Evolutionary conservation across 2,113 vertebrate genomes (phyloP).

Genomic region (Lagenorhynchus albirostris): DNA sequence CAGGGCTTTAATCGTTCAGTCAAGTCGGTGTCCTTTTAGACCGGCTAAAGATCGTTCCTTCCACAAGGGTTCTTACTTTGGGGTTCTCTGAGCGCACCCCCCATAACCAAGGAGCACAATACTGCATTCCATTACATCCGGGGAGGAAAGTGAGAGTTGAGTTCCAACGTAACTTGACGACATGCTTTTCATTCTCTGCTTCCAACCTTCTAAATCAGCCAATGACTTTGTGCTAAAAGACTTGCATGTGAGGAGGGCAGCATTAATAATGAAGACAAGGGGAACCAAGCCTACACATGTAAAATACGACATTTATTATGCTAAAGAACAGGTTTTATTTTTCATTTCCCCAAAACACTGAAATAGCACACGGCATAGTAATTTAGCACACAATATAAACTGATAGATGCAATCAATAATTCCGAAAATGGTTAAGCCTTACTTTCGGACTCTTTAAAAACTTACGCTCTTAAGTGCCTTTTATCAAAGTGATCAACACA

Average conservation of each 20-base stretch:
- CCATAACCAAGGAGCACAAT: neutral
- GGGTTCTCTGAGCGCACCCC: neutral
- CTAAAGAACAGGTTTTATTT: conserved; percentile 60
- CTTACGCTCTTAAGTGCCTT: neutral
- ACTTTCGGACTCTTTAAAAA: conserved; percentile 29
- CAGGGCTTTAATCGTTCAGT: neutral
- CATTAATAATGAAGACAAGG: neutral
- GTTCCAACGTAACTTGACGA: neutral
- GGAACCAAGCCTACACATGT: neutral
- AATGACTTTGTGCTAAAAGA: neutral
- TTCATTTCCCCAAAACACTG: conserved; percentile 54
- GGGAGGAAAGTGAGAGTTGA: neutral
- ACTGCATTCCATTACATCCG: too few relatives aligned
- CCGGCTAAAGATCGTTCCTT: fast-evolving
- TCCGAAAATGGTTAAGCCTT: neutral
- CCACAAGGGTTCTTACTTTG: neutral
- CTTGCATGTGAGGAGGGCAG: neutral
- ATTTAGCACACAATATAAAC: conserved; percentile 36
- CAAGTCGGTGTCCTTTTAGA: fast-evolving
- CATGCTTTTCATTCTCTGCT: neutral
- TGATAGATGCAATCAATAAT: neutral
- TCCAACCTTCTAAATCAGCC: neutral
- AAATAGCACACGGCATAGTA: conserved; percentile 23
- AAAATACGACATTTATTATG: conserved; percentile 62
- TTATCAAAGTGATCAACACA: conserved; percentile 27